phyloP scores from a whole-genome alignment of 2,797 vertebrate genomes.

The Phoebastria nigripes region DNA sequence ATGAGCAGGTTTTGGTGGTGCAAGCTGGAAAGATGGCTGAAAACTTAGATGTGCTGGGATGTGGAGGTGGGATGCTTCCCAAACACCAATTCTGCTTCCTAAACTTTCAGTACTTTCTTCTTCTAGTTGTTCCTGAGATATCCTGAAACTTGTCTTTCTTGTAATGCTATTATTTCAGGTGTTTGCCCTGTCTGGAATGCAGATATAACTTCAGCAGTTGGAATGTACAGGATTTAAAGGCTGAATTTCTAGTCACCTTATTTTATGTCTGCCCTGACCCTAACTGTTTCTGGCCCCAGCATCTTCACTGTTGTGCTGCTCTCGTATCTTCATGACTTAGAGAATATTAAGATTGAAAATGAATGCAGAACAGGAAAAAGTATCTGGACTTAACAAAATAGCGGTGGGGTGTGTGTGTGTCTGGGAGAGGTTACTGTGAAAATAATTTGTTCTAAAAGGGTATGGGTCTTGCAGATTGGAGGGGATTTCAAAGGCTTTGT shows the following conservation, averaged over 20 bases:
- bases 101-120: not conserved
- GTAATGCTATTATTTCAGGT: not conserved
- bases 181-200: not conserved
- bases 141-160: not conserved
- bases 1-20: not conserved
- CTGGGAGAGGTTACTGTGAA: conserved; percentile 48
- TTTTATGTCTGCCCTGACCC: not conserved
- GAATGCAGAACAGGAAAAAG: not conserved
- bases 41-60: not conserved
- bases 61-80: not conserved
- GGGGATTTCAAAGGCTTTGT: conserved; percentile 14
- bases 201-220: not conserved
- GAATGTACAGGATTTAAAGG: not conserved
- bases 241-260: not conserved
- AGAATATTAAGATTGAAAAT: not conserved
- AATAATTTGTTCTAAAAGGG: conserved; percentile 3
- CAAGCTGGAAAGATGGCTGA: not conserved
- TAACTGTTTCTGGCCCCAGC: not conserved
- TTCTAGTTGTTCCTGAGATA: not conserved
- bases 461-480: not conserved
- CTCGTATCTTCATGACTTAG: not conserved
- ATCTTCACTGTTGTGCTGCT: not conserved
- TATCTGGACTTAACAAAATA: not conserved
- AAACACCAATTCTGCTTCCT: not conserved
- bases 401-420: not conserved